Evolutionary conservation across 2,888 invertebrate species (phyloP).

Genomic region (Lithophane socia): DNA sequence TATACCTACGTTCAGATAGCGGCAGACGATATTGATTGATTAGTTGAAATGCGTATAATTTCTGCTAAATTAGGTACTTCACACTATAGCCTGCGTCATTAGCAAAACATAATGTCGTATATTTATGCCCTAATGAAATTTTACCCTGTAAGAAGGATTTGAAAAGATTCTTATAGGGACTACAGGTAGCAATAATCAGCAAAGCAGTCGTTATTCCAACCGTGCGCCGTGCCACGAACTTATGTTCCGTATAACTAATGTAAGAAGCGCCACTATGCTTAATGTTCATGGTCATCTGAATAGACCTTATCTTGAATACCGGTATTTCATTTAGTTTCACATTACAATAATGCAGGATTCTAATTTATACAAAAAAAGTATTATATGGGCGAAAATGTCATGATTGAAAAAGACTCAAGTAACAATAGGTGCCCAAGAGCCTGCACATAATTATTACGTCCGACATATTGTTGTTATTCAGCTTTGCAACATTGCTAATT

Average conservation of each 20-base stretch:
- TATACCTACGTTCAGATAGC: neutral
- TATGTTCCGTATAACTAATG: too few relatives aligned
- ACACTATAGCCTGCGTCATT: neutral
- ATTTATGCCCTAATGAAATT: neutral
- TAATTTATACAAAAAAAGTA: neutral
- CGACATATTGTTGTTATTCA: neutral
- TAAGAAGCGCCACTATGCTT: too few relatives aligned
- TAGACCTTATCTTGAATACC: too few relatives aligned
- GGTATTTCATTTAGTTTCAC: too few relatives aligned
- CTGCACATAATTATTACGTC: neutral
- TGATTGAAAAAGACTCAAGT: neutral
- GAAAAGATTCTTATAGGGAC: too few relatives aligned
- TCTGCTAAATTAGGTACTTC: slow-evolving; percentile 1
- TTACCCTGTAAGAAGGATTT: neutral
- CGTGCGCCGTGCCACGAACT: too few relatives aligned
- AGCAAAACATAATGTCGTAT: neutral
- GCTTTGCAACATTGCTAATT: neutral
- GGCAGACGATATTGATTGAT: slow-evolving; percentile 34
- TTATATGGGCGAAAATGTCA: neutral
- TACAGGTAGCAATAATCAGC: too few relatives aligned
- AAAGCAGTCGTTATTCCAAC: too few relatives aligned
- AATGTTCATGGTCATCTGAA: too few relatives aligned
- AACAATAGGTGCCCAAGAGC: neutral
- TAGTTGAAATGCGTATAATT: slow-evolving; percentile 13
- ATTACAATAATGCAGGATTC: neutral